Evolutionary conservation across 2,113 vertebrate genomes (phyloP).

Genomic region (Nycticebus coucang): DNA sequence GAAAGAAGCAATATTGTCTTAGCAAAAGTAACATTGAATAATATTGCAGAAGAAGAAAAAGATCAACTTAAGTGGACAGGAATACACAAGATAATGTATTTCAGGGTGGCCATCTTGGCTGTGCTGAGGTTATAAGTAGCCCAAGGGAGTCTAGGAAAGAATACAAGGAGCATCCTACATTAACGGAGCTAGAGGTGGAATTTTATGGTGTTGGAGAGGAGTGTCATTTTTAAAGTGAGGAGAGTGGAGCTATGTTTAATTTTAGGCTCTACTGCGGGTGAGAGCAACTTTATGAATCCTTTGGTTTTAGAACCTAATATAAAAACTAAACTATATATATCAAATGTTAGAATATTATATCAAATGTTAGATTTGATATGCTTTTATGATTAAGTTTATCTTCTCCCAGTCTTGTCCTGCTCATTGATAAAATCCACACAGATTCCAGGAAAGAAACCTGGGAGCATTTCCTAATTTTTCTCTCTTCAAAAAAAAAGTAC

Average conservation of each 20-base stretch:
- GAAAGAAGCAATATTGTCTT: background rate
- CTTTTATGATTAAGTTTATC: background rate
- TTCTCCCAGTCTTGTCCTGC: background rate
- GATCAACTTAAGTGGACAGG: background rate
- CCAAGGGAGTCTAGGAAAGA: background rate
- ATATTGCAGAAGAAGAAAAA: background rate
- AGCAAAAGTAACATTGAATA: background rate
- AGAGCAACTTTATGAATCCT: background rate
- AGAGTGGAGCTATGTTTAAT: background rate
- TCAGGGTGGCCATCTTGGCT: background rate
- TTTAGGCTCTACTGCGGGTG: background rate
- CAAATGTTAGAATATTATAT: background rate
- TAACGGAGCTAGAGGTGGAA: background rate
- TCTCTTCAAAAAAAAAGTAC: background rate
- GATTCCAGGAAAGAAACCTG: background rate
- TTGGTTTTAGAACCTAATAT: background rate
- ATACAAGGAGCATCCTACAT: background rate
- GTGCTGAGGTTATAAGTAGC: background rate
- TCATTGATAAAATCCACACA: background rate
- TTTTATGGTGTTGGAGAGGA: background rate
- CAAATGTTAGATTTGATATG: background rate
- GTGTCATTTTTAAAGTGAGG: rapidly evolving
- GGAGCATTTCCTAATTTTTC: background rate
- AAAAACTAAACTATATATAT: too few relatives aligned
- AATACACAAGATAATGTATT: background rate